phyloP scores from a whole-genome alignment of 2,797 vertebrate species.

The Tapirus indicus region DNA sequence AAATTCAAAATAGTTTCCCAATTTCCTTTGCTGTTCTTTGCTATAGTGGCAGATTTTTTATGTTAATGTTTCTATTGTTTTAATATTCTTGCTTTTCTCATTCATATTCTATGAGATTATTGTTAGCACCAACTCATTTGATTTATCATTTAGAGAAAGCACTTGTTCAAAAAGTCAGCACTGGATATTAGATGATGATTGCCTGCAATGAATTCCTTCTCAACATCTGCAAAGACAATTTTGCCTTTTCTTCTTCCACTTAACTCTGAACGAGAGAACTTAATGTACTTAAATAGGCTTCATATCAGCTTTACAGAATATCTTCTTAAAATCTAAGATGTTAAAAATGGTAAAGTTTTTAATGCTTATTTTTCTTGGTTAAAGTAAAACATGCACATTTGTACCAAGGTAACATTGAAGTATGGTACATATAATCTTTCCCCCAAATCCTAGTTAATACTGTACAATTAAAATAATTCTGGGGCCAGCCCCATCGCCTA shows the following conservation, averaged over 20 bases:
- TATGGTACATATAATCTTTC: neutral
- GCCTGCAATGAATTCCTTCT: slow-evolving; percentile 90
- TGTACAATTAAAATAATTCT: neutral
- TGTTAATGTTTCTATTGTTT: slow-evolving; percentile 90
- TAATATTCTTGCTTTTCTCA: slow-evolving; percentile 90
- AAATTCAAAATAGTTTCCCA: slow-evolving; percentile 73
- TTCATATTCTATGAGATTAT: slow-evolving; percentile 91
- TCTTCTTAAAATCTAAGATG: slow-evolving; percentile 84
- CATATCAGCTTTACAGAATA: slow-evolving; percentile 88
- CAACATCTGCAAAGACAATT: slow-evolving; percentile 90
- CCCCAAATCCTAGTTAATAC: neutral
- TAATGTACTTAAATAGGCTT: slow-evolving; percentile 91
- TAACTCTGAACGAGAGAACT: slow-evolving; percentile 90
- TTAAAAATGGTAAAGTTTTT: slow-evolving; percentile 86
- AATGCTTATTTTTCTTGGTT: slow-evolving; percentile 59
- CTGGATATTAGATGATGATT: slow-evolving; percentile 91
- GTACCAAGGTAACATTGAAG: neutral
- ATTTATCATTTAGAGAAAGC: slow-evolving; percentile 92
- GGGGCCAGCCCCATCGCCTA: too few relatives aligned
- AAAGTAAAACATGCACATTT: neutral
- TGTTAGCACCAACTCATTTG: slow-evolving; percentile 89
- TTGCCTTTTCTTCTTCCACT: slow-evolving; percentile 90
- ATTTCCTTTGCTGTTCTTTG: slow-evolving; percentile 78
- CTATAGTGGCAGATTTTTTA: slow-evolving; percentile 80
- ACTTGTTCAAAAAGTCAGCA: slow-evolving; percentile 89